Evolutionary conservation across 2,113 vertebrate species (phyloP), one percentile per base, ranked within the genome.

Genomic region (Engraulis encrasicolus): DNA sequence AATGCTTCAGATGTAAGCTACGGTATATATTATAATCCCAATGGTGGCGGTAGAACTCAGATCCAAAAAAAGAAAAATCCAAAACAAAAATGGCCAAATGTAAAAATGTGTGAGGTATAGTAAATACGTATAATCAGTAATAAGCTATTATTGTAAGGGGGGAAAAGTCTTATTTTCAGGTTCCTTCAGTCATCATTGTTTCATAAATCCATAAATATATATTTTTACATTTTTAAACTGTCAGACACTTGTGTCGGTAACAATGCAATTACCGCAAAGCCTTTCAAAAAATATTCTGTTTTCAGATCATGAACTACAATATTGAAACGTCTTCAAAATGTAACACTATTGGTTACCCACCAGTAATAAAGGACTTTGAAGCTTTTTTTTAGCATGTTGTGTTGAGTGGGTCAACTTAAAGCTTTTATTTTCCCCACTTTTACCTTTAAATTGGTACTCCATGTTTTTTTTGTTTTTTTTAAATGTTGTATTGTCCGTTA

Each of bases 51-150:
- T 6, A 27, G 14, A 31, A 14, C 1, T 27, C 2, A 27, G 23
- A 34, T 45, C 40, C 40, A 45, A 45, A 45, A 34, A 74, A 74
- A 34, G 31, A 74, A 74, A 45, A 9, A 45, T 9, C 34, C 14
- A 23, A 17, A 74, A 74, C 27, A 31, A 71, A n/a, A 71, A 71
- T 23, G 31, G 66, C 66, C 66, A 74, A 74, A 74, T 74, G 66
- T 74, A 74, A 74, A n/a, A 5, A 74, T 74, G 66, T 17, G 58
- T 17, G 31, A 74, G 34, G 2, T 34, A 17, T 74, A 9, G 40
- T 45, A 14, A 17, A 31, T 34, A 74, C 3, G 31, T 4, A 34
- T 74, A 74, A 74, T 14, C 12, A 74, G 27, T 74, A 74, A 74
- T 74, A 34, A 74, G 12, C 14, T 12, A 3, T 27, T 14, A 34